Evolutionary conservation across 1,140 invertebrate species (phyloP).

Genomic region (Temnothorax longispinosus): DNA sequence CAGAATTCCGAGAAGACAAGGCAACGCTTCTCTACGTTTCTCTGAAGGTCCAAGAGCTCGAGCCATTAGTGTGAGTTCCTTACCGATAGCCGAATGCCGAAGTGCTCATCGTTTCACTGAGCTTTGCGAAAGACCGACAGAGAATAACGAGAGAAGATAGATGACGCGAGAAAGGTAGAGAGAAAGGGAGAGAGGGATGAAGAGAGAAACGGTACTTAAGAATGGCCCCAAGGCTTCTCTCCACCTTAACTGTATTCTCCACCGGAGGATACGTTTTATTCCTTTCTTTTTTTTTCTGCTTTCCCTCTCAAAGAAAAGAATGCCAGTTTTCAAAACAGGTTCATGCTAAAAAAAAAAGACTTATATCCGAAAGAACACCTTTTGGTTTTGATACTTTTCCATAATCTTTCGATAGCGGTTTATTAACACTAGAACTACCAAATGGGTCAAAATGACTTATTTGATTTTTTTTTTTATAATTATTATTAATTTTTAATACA

Average conservation of each 20-base stretch:
- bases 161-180: slow-evolving; percentile 10
- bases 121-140: slow-evolving; percentile 28
- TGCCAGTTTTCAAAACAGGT: not conserved
- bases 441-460: too few species aligned
- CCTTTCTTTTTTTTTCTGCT: slow-evolving; percentile 52
- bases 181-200: not conserved
- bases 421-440: not conserved
- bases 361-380: not conserved
- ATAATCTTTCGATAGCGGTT: not conserved
- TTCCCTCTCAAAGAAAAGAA: slow-evolving; percentile 51
- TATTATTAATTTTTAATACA: too few species aligned
- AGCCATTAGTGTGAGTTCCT: slow-evolving; percentile 66
- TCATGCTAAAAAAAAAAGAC: not conserved
- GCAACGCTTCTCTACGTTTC: slow-evolving; percentile 65
- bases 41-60: slow-evolving; percentile 70
- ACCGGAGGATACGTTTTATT: slow-evolving; percentile 50
- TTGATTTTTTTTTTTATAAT: too few species aligned
- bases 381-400: not conserved
- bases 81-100: slow-evolving; percentile 69
- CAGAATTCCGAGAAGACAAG: slow-evolving; percentile 73
- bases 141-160: slow-evolving; percentile 18
- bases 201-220: slow-evolving; percentile 53
- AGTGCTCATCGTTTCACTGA: slow-evolving; percentile 68
- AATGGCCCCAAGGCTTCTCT: slow-evolving; percentile 65
- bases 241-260: slow-evolving; percentile 59